Conservation (phyloP, 2,888 invertebrate species). For the Dolichomitus sp. region DNA sequence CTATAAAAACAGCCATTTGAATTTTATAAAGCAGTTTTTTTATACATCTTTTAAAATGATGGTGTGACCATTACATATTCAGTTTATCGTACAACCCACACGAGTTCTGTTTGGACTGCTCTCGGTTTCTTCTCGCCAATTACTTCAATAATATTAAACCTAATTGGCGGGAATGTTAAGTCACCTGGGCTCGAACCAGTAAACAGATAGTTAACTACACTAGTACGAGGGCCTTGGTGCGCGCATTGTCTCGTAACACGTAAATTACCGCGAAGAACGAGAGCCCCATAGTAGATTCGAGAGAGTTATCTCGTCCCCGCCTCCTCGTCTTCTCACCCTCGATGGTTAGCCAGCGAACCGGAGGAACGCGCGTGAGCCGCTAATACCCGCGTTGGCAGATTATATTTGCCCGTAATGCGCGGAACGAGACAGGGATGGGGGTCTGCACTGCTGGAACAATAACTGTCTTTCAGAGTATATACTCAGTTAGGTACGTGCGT, state of each 20-base stretch:
- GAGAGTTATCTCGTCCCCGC: slow-evolving; percentile 33
- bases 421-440: slow-evolving; percentile 44
- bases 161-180: slow-evolving; percentile 61
- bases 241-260: slow-evolving; percentile 61
- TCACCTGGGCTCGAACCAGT: slow-evolving; percentile 1
- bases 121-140: slow-evolving; percentile 17
- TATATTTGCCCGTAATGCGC: slow-evolving; percentile 58
- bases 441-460: slow-evolving; percentile 53
- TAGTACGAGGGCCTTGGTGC: slow-evolving; percentile 40
- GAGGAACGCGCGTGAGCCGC: slow-evolving; percentile 44
- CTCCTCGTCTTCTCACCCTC: slow-evolving; percentile 16
- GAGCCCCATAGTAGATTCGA: slow-evolving; percentile 38
- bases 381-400: slow-evolving; percentile 56
- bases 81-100: not conserved
- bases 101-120: not conserved
- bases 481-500: not conserved
- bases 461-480: slow-evolving; percentile 43
- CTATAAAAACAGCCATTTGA: not conserved
- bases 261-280: slow-evolving; percentile 52
- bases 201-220: slow-evolving; percentile 31
- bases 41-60: not conserved
- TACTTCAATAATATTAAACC: slow-evolving; percentile 50
- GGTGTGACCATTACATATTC: slow-evolving; percentile 1
- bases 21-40: not conserved
- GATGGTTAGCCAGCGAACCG: slow-evolving; percentile 6